Evolutionary conservation across 2,888 invertebrate genomes (phyloP).

Genomic region (Lasioglossum leucozonium): DNA sequence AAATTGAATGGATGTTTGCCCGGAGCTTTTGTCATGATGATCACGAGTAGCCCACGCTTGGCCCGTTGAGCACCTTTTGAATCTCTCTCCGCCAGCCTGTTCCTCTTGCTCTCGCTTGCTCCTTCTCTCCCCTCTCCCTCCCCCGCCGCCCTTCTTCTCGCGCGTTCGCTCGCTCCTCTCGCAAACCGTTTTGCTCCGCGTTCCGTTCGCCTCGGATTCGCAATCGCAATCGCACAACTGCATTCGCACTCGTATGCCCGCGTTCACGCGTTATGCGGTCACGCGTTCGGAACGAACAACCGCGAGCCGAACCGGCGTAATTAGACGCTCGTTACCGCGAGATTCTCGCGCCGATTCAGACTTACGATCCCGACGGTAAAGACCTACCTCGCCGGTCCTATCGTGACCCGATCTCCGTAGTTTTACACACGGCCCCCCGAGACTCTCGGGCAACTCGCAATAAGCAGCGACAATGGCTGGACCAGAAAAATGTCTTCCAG

Average conservation of each 20-base stretch:
- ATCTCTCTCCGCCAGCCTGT: slow-evolving; percentile 66
- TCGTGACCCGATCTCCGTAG: background rate
- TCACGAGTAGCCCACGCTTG: slow-evolving; percentile 79
- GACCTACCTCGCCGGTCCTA: background rate
- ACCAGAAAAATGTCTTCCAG: background rate
- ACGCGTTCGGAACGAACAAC: slow-evolving; percentile 8
- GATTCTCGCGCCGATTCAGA: background rate
- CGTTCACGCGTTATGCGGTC: background rate
- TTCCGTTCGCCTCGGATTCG: background rate
- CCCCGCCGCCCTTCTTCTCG: background rate
- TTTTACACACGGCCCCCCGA: background rate
- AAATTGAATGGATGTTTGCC: slow-evolving; percentile 82
- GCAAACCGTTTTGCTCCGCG: background rate
- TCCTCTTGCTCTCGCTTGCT: slow-evolving; percentile 10
- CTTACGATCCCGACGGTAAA: background rate
- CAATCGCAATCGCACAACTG: background rate
- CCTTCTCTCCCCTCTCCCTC: background rate
- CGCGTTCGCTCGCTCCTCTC: background rate
- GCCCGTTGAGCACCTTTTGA: slow-evolving; percentile 73
- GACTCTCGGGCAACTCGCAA: background rate
- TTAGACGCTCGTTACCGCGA: slow-evolving; percentile 31
- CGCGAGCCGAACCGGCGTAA: slow-evolving; percentile 19
- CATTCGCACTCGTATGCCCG: background rate
- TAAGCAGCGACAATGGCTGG: background rate
- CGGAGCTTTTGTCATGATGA: slow-evolving; percentile 82